Evolutionary conservation across 2,113 vertebrate species (phyloP).

Genomic region (Delphinapterus leucas): DNA sequence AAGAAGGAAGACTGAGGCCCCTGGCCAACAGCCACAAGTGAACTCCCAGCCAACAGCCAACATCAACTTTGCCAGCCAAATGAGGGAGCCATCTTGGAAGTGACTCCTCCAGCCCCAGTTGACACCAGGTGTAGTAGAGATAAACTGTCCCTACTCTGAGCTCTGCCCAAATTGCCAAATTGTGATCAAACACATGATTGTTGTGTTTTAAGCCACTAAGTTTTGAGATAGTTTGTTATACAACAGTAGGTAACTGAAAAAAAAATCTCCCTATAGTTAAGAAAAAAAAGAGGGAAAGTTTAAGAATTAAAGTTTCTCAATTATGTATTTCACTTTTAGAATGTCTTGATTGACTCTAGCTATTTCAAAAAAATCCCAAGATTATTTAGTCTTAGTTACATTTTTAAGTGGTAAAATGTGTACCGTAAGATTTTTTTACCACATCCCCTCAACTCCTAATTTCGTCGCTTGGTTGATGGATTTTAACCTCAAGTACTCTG

Average conservation of each 20-base stretch:
- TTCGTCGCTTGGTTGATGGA: background rate
- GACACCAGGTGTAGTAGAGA: background rate
- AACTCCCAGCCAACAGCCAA: background rate
- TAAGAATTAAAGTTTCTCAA: background rate
- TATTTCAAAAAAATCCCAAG: background rate
- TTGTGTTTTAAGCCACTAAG: background rate
- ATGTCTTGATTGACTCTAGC: background rate
- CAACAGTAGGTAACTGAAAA: background rate
- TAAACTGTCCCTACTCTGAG: background rate
- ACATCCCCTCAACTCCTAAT: background rate
- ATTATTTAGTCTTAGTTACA: background rate
- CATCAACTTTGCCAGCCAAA: accelerated
- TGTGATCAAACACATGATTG: background rate
- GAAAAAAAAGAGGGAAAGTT: background rate
- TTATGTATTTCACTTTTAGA: background rate
- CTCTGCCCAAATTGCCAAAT: background rate
- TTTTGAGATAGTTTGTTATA: background rate
- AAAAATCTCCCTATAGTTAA: background rate
- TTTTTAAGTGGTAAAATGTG: background rate
- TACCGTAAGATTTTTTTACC: background rate
- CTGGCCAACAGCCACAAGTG: too few species aligned
- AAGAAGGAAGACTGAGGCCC: background rate
- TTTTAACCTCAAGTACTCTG: background rate
- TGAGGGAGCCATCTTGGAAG: background rate
- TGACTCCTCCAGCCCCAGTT: background rate